Percentiles rank a stretch among this genome's conserved stretches.
Evolutionary conservation across 1,140 invertebrate genomes (phyloP).

Genomic region (Meloidogyne exigua): DNA sequence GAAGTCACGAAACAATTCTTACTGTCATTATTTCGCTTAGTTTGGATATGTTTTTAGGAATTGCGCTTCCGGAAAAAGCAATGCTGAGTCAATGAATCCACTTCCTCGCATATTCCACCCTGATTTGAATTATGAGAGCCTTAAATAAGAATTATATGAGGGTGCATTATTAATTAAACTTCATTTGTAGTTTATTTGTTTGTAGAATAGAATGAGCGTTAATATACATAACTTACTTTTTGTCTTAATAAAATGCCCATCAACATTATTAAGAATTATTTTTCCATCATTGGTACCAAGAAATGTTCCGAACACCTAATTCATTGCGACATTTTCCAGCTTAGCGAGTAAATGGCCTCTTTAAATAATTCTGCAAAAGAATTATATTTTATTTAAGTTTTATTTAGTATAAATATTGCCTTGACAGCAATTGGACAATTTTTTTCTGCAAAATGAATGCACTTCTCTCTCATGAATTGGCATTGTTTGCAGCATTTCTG

Average conservation of each 20-base stretch:
- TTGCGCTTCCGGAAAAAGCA: conserved; percentile 7
- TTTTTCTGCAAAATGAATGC: conserved; percentile 1
- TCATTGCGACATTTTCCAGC: not conserved
- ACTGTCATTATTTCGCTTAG: not conserved
- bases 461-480: not conserved
- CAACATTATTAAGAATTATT: not conserved
- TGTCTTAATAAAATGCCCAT: conserved; percentile 5
- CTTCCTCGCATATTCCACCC: not conserved
- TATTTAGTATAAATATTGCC: too few species aligned
- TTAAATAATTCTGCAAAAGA: conserved; percentile 14
- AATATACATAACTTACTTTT: conserved; percentile 1
- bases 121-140: conserved; percentile 10
- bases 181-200: too few species aligned
- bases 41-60: conserved; percentile 4
- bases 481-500: conserved; percentile 21
- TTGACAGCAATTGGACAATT: conserved; percentile 19
- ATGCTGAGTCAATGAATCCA: conserved; percentile 15
- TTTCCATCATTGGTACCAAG: not conserved
- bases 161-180: not conserved
- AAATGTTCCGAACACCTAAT: conserved; percentile 12
- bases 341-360: conserved; percentile 6
- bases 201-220: too few species aligned
- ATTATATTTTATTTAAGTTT: too few species aligned
- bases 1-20: not conserved
- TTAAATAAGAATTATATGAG: not conserved